A percentile compares a stretch with the other conserved stretches of the same genome.
These are phyloP conservation scores for Tenthredo livida DNA, from an alignment of 2,888 invertebrate species.

Conservation along the genomic window DNA sequence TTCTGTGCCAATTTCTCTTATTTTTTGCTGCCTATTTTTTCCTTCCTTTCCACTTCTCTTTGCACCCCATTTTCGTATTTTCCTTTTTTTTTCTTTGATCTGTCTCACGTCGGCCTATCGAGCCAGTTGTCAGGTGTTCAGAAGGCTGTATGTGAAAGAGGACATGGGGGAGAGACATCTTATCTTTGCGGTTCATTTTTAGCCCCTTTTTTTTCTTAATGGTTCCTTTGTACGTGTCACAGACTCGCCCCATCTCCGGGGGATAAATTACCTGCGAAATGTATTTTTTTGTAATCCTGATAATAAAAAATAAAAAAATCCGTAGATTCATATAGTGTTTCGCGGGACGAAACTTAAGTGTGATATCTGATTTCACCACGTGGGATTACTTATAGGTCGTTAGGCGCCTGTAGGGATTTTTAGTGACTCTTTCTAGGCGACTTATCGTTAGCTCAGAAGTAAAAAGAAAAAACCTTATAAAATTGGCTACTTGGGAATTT, in stretches of 20 bases:
- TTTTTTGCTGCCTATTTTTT: not conserved
- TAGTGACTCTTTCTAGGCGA: not conserved
- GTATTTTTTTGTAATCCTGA: not conserved
- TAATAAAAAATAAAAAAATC: not conserved
- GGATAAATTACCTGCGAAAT: constrained; percentile 7
- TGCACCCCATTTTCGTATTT: not conserved
- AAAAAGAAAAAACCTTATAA: not conserved
- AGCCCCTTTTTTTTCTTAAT: not conserved
- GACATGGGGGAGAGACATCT: not conserved
- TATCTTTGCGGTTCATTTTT: constrained; percentile 5
- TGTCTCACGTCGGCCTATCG: not conserved
- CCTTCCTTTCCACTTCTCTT: not conserved
- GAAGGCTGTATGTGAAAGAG: not conserved
- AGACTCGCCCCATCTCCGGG: not conserved
- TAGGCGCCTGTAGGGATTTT: not conserved
- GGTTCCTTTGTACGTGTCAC: not conserved
- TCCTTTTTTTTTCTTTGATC: constrained; percentile 33
- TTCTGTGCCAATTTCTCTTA: constrained; percentile 5
- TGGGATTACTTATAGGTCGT: constrained; percentile 24
- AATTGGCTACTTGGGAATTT: not conserved
- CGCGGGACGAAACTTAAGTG: constrained; percentile 27
- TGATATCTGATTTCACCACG: constrained; percentile 23
- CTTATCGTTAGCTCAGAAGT: not conserved
- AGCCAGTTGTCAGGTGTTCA: constrained; percentile 13
- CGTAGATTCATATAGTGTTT: constrained; percentile 15